These are phyloP conservation scores for Pseudobourletiella spinata DNA, from an alignment of 1,140 invertebrate species.

Conservation along the genomic window DNA sequence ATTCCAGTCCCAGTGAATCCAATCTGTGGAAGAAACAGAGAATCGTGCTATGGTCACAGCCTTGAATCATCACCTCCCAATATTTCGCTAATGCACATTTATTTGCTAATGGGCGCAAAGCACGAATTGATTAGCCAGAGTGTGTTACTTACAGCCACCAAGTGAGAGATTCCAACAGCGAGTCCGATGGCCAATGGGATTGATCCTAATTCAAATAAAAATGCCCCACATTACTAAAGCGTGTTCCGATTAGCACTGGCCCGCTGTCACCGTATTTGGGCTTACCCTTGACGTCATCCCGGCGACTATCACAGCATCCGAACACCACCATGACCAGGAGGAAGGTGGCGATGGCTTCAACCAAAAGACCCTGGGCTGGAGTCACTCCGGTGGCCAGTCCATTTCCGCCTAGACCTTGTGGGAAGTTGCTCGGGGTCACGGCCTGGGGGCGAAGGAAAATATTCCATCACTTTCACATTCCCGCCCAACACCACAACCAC, in stretches of 20 bases:
- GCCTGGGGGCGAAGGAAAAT: too few species aligned
- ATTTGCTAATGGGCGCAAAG: too few species aligned
- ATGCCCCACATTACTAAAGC: too few species aligned
- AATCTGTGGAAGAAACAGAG: conserved; percentile 45
- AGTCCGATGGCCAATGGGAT: conserved; percentile 83
- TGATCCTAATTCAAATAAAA: conserved; percentile 45
- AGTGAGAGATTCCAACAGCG: conserved; percentile 72
- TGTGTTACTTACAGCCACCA: conserved; percentile 48
- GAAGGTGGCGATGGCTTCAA: conserved; percentile 88
- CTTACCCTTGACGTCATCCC: conserved; percentile 57
- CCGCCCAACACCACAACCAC: too few species aligned
- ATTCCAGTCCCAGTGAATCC: conserved; percentile 61
- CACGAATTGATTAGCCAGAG: too few species aligned
- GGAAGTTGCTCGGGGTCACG: background rate
- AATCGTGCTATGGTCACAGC: too few species aligned
- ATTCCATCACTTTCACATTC: too few species aligned
- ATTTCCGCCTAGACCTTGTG: conserved; percentile 24
- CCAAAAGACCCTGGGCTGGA: conserved; percentile 66
- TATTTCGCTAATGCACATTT: too few species aligned
- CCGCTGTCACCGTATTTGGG: too few species aligned
- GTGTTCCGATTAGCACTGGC: too few species aligned
- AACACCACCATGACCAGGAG: conserved; percentile 80
- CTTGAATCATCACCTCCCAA: too few species aligned
- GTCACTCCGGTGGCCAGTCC: conserved; percentile 41
- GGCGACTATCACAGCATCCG: conserved; percentile 66